phyloP scores from a whole-genome alignment of 2,797 vertebrate species.

The Channa striata region DNA sequence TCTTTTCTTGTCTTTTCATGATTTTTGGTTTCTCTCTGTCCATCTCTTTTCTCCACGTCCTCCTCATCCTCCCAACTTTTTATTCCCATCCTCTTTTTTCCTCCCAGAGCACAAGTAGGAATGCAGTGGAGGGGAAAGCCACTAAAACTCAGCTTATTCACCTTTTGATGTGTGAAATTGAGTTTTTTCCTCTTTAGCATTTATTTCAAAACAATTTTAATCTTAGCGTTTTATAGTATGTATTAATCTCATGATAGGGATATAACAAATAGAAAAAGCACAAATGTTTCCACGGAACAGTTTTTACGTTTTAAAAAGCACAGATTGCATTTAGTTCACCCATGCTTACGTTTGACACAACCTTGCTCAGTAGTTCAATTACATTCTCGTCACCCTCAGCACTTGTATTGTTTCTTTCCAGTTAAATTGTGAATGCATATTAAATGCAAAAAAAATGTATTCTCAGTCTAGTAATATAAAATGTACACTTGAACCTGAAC shows the following conservation, averaged over 20 bases:
- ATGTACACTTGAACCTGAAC: neutral
- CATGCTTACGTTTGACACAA: neutral
- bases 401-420: neutral
- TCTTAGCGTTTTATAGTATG: constrained; percentile 2
- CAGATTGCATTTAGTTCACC: neutral
- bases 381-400: constrained; percentile 9
- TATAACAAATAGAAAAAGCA: neutral
- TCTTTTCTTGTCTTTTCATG: constrained; percentile 20
- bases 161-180: constrained; percentile 76
- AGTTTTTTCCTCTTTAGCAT: constrained; percentile 56
- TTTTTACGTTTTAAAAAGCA: neutral
- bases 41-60: constrained; percentile 19
- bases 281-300: neutral
- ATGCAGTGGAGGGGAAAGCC: constrained; percentile 59
- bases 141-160: constrained; percentile 67
- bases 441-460: neutral
- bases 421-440: constrained; percentile 6
- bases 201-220: constrained; percentile 20
- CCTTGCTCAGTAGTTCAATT: neutral
- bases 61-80: constrained; percentile 36
- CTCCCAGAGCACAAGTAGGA: constrained; percentile 37
- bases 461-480: constrained; percentile 17
- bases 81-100: constrained; percentile 58
- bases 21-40: constrained; percentile 29
- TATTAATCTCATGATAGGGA: constrained; percentile 16